phyloP scores from a whole-genome alignment of 37 sponge, comb jelly and placozoan species.

The Beroe forskalii region DNA sequence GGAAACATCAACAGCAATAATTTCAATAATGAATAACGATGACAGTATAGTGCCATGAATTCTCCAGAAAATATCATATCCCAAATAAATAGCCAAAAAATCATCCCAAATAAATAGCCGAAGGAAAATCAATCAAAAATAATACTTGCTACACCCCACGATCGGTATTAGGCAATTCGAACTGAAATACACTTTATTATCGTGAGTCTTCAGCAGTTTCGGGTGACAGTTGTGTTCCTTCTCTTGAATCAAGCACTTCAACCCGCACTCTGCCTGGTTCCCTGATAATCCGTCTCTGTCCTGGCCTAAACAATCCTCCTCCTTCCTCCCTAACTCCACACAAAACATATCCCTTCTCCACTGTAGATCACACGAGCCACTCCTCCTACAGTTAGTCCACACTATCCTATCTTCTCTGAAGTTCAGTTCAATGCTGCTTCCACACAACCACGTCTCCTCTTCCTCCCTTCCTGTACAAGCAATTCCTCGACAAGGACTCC shows the following conservation, averaged over 20 bases:
- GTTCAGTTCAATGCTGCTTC: not conserved
- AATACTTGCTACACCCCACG: not conserved
- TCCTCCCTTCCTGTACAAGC: too few species aligned
- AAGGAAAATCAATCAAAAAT: not conserved
- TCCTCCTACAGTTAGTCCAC: slow-evolving; percentile 30
- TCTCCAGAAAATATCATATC: too few species aligned
- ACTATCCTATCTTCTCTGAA: not conserved
- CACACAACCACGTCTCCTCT: not conserved
- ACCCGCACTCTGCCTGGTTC: too few species aligned
- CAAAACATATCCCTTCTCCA: slow-evolving; percentile 17
- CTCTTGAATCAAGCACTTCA: slow-evolving; percentile 41
- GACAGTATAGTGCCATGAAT: too few species aligned
- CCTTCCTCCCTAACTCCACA: not conserved
- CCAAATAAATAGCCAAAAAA: too few species aligned
- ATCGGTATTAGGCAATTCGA: slow-evolving; percentile 19
- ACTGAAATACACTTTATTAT: not conserved
- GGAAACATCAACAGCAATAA: too few species aligned
- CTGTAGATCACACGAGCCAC: not conserved
- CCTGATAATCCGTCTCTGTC: too few species aligned
- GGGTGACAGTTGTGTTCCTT: slow-evolving; percentile 29
- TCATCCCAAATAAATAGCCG: too few species aligned
- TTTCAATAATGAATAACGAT: too few species aligned
- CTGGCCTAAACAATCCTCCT: too few species aligned
- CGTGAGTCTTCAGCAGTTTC: not conserved
- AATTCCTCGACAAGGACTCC: too few species aligned